Evolutionary conservation across 2,113 vertebrate species (phyloP).

Genomic region (Crotalus helleri): DNA sequence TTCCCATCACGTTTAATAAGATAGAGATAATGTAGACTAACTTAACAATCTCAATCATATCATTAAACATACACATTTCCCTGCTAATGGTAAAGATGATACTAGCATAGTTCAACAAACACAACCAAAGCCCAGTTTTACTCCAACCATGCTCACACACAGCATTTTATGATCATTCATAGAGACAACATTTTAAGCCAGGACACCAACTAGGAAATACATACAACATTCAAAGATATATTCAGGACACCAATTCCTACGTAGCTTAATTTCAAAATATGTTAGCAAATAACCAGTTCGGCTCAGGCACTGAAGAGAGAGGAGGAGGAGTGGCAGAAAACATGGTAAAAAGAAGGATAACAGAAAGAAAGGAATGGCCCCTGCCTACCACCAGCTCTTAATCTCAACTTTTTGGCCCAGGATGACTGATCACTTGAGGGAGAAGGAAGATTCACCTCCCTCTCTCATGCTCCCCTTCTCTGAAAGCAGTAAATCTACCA

Average conservation of each 20-base stretch:
- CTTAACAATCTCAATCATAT: not conserved
- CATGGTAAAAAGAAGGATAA: not conserved
- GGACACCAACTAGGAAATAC: not conserved
- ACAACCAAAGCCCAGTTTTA: not conserved
- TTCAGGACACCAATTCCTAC: not conserved
- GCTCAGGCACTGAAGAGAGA: not conserved
- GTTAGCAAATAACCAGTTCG: not conserved
- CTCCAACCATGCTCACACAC: not conserved
- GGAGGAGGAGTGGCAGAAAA: not conserved
- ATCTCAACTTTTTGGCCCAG: not conserved
- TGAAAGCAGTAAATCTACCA: not conserved
- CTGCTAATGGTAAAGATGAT: not conserved
- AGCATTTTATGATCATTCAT: not conserved
- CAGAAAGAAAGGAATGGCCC: not conserved
- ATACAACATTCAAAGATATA: not conserved
- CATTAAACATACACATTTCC: not conserved
- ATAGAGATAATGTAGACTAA: not conserved
- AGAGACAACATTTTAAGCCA: not conserved
- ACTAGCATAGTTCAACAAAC: not conserved
- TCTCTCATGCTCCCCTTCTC: not conserved
- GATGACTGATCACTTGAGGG: not conserved
- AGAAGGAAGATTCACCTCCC: not conserved
- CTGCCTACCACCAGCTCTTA: not conserved
- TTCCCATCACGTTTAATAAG: not conserved
- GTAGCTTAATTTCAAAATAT: not conserved